These are phyloP conservation scores for Mormoops blainvillei DNA, from an alignment of 2,113 vertebrate genomes.

Conservation along the genomic window DNA sequence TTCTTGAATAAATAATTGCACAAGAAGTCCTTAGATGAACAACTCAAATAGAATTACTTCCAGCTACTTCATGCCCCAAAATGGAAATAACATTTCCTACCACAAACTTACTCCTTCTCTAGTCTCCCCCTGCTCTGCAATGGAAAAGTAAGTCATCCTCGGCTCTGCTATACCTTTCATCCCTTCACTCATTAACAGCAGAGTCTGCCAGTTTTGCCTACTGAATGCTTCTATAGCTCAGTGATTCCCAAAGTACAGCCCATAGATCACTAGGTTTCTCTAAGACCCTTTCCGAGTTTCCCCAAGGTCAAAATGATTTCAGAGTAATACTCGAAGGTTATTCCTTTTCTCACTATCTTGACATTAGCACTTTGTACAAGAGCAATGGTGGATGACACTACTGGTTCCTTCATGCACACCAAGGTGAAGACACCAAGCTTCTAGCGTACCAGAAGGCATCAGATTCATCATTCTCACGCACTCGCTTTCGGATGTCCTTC, in stretches of 20 bases:
- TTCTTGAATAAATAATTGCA: background rate
- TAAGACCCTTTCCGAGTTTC: background rate
- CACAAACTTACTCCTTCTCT: background rate
- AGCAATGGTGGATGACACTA: background rate
- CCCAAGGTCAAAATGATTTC: background rate
- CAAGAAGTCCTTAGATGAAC: background rate
- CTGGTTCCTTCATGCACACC: background rate
- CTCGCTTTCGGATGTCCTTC: background rate
- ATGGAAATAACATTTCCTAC: background rate
- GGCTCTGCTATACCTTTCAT: background rate
- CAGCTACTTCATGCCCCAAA: background rate
- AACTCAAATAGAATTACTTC: background rate
- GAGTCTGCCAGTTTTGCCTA: background rate
- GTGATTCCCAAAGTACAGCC: background rate
- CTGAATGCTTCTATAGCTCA: background rate
- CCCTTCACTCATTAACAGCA: background rate
- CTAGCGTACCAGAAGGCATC: background rate
- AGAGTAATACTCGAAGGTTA: background rate
- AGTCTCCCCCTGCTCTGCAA: background rate
- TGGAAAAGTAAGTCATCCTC: background rate
- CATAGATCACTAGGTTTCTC: background rate
- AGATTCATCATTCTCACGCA: background rate
- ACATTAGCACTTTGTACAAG: background rate
- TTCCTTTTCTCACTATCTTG: background rate
- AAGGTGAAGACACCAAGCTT: background rate